Conservation (phyloP, 2,797 vertebrate genomes). For the Pelochelys cantorii region DNA sequence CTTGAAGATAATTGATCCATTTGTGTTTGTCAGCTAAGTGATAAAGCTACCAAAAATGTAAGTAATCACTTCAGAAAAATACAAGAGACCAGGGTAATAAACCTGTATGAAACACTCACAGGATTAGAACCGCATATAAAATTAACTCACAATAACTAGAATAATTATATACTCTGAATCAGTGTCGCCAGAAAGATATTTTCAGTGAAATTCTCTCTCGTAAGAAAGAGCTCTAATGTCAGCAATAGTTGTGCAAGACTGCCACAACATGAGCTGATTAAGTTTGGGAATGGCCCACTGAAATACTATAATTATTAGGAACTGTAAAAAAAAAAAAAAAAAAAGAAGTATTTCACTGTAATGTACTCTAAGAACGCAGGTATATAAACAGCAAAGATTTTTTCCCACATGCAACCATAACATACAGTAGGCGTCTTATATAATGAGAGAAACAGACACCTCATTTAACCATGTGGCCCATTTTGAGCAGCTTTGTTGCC, state of each 20-base stretch:
- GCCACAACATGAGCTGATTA: background rate
- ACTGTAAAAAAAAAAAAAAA: background rate
- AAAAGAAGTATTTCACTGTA: background rate
- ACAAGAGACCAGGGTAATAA: background rate
- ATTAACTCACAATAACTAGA: background rate
- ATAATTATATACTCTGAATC: background rate
- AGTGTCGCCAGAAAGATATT: background rate
- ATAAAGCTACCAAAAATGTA: background rate
- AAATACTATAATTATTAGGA: background rate
- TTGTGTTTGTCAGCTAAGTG: background rate
- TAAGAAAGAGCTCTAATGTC: background rate
- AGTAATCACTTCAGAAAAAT: background rate
- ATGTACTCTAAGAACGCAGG: background rate
- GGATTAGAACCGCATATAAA: background rate
- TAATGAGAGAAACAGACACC: background rate
- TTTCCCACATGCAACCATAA: background rate
- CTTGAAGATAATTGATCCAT: background rate
- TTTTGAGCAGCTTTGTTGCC: conserved; percentile 27
- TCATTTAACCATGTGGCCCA: background rate
- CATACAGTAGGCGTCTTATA: background rate
- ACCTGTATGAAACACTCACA: background rate
- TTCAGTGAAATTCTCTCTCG: background rate
- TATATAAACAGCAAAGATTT: background rate
- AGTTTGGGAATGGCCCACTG: background rate
- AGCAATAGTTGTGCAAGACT: background rate